Evolutionary conservation across 2,888 invertebrate genomes (phyloP), one percentile per base, ranked within the genome.

Genomic region (Drosophila paracracens): DNA sequence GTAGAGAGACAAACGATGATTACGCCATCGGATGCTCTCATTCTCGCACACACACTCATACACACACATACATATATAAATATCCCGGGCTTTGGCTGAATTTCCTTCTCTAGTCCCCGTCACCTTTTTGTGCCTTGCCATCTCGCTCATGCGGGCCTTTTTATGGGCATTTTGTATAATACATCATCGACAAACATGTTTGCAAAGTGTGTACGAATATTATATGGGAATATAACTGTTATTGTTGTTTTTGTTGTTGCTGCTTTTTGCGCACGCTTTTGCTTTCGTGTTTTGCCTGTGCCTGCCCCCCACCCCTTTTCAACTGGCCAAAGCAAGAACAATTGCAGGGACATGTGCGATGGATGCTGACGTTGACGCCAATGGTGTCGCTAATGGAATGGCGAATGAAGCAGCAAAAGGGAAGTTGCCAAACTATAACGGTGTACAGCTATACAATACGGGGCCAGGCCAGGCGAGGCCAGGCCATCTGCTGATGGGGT

Each of bases 131-230:
- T 29, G 57, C 40, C 10, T 21, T 68, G 74, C 82, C 73, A 76
- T 91, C 91, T 91, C 91, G 76, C 76, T 90, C 90, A 91, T 91
- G 91, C 91, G 90, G 90, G 91, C 90, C 87, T 88, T 89, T 91
- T 90, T 90, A 90, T 89, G 89, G 89, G 80, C 84, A 89, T 91
- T 91, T 90, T 89, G 86, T 91, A 91, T 90, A 91, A 91, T 91
- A 91, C 91, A 91, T 91, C 91, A 91, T 91, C 91, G 91, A 90
- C 92, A 91, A 91, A 92, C 91, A 91, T 92, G 89, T 92, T 91
- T 92, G 91, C 90, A 86, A 89, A 90, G 88, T 88, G 90, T 89
- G 90, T 89, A 86, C 87, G 88, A 88, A 91, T 92, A 89, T 92
- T 91, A 90, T 91, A 91, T 91, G 88, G 85, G 91, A 90, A 91